Base-by-base conservation (phyloP, 2,888 invertebrate species). In the Philopedon plagiatum region DNA sequence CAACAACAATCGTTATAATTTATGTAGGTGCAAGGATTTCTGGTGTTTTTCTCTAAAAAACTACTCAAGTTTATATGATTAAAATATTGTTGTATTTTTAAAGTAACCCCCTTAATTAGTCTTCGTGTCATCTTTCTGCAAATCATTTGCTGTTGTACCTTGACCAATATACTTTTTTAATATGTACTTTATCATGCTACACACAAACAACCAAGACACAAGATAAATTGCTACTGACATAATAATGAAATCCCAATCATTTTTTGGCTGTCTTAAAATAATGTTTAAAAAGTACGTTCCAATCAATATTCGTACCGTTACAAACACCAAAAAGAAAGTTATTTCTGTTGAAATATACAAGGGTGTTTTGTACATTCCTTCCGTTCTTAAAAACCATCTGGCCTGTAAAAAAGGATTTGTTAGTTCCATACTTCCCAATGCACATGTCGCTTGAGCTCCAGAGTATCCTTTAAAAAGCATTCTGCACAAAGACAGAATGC, bases 381-480 rank as follows among this genome's bases (percentile, higher is more conserved):
- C 83, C 18, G 85, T 82, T 78, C 88, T 85, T 51, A 91, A 83
- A 79, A 90, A 90, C 91, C 91, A 91, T 82, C 91, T 85, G 21
- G 85, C 81, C 84, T 91, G 91, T 21, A 91, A 84, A 46, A 90
- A 82, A 8, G 91, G 91, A 81, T 91, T 91, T 0, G 91, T 90
- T 29, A 90, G 76, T 83, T 91, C 91, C 85, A 91, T 82, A 57
- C 88, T 82, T 0, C 89, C 88, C 18, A 91, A 79, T 2, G 87
- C 87, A 75, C 90, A 90, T 1, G 87, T 83, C 44, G 88, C 87
- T 34, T 87, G 87, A 76, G 87, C 88, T 3, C 90, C 90, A 0
- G 87, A 78, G 41, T 75, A 69, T 5, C 86, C 84, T 73, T 87
- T 89, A 57, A 83, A 81, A 79, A 90, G 85, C 78, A 89, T 88